Evolutionary conservation across 2,797 vertebrate species (phyloP), one percentile per base, ranked within the genome.

Genomic region (Darevskia nairensis): DNA sequence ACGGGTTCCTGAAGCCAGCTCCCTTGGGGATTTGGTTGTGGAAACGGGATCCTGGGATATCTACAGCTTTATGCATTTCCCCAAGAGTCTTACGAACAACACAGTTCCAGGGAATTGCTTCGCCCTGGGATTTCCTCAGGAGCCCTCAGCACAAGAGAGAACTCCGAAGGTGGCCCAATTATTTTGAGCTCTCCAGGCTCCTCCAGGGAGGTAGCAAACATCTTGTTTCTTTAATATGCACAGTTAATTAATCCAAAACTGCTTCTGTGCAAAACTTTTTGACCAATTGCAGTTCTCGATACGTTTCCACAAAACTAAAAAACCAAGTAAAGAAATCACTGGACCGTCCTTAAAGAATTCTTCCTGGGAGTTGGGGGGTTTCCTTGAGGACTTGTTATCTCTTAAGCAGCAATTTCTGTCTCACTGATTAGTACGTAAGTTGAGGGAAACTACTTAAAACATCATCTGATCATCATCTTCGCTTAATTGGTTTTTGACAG

Each of bases 251-350:
- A 39, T 50, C 27, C 32, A 2, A 9, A 87, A 1, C 41, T 59
- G 32, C 79, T 75, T 27, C 11, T 7, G 29, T 82, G 50, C 46
- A 82, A 32, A 55, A 44, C 44, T 32, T 39, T 89, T 93, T 86
- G 46, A 5, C 91, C 88, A 4, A 0, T 32, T 66, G 86, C 10
- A 19, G 84, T 2, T 88, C 17, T 55, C 32, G 0, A 85, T 76
- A n/a, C 46, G 25, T 27, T 90, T 94, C 50, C 13, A 55, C 50
- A 55, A 55, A 55, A 15, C 50, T 55, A 13, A 55, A 55, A 55
- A 11, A 85, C 50, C 25, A 88, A 72, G 35, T 35, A 17, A 35
- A 74, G 72, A 21, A 41, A 6, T 1, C 32, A 25, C 41, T 15
- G 27, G 61, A 41, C 17, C 13, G 23, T 64, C 80, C 23, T 27